Base-by-base conservation (phyloP, 2,797 vertebrate species). In the Rhabdophis nuchalis region DNA sequence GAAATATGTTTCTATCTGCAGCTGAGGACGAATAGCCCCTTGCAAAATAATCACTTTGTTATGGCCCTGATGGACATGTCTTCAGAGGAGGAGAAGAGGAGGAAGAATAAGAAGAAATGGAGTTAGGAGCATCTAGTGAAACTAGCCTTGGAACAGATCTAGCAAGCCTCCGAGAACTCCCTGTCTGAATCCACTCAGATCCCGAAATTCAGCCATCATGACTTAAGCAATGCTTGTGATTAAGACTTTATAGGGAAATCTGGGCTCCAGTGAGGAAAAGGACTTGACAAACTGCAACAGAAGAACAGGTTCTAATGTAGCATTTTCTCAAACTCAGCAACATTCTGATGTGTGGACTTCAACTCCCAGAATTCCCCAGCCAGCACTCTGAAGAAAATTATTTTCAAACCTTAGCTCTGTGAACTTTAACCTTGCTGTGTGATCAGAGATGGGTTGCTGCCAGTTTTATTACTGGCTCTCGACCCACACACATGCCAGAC, bases 71-170 rank as follows among this genome's bases (percentile, higher is more conserved):
- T 77, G 32, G 32, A 41, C 32, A 77, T 4, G 3, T 77, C 68
- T 77, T 36, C 68, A 41, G 68, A 41, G 0, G 16, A 72, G 68
- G 7, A 20, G 41, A 5, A 1, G 36, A 9, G 9, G 72, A 23
- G 0, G 72, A 46, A 0, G 20, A 82, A 1, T 3, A 12, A 0
- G 14, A 18, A 6, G n/a, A 32, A 4, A 68, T 7, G 68, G 20
- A 41, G 36, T 18, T 16, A 77, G 36, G 72, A 41, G 32, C 32
- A 41, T 77, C 18, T 46, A 82, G 20, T 41, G 4, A 82, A 36
- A 46, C 18, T 23, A 46, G 77, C 23, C 72, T 25, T 82, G 20
- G 9, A 46, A 77, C 36, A 41, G 36, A 82, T 82, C 20, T 25
- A 82, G 1, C 72, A 46, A 46, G 4, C 72, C 1, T 41, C 36